Base-by-base conservation (phyloP, 2,797 vertebrate species). In the Dendrocincla fuliginosa region DNA sequence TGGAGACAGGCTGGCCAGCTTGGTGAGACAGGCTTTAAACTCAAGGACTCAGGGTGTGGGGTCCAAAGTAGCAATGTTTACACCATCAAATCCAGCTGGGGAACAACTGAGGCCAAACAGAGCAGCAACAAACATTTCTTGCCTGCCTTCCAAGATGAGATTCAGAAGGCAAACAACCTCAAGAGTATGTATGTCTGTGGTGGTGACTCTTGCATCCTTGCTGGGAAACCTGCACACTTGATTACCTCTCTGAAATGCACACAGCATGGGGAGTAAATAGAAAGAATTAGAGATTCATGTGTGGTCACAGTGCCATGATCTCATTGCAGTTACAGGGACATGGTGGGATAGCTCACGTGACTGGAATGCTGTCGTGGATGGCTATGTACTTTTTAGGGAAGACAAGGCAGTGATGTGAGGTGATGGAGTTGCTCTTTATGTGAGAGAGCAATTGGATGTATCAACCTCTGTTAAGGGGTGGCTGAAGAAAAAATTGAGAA, bases 401-500 rank as follows among this genome's bases (percentile, higher is more conserved):
- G 23, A 63, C 8, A 37, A 14, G 14, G 4, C 32, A 69, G 19
- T 2, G 37, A 12, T 24, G 11, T 14, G 35, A 75, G 9, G 23
- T 20, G 23, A 16, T 56, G n/a, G 35, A 76, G 23, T 28, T n/a
- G 32, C 35, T 17, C 23, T 55, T 76, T 42, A 37, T 20, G 15
- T 42, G 42, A 63, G 19, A 79, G 18, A 37, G 19, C 24, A 76
- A 15, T 24, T 39, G n/a, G 28, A 17, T 44, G 1, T 70, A 25
- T 9, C 0, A 0, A 76, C n/a, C 5, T 63, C 49, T 69, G 12
- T 17, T 19, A 20, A 6, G 4, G 5, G 13, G 9, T 33, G 5
- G 6, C 2, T 50, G 28, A 70, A 69, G 25, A 69, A 37, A 30
- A 50, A 50, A 47, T 12, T 14, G 39, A 55, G 50, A 44, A 12